phyloP scores from a whole-genome alignment of 2,888 invertebrate genomes.

The Mimas tiliae region DNA sequence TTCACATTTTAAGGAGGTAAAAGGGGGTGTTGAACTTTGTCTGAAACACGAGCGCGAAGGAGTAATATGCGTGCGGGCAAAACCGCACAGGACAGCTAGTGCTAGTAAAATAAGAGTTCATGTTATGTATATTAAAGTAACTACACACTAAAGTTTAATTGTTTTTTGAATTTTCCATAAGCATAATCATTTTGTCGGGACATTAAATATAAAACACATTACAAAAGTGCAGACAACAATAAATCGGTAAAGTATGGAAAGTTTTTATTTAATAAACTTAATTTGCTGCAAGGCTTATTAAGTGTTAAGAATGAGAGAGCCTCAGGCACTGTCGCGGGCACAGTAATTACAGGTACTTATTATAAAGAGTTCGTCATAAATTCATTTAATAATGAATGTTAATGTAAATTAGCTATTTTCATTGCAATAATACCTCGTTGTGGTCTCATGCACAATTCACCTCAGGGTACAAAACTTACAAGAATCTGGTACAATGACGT shows the following conservation, averaged over 20 bases:
- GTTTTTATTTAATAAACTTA: constrained; percentile 5
- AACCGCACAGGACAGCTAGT: too few relatives aligned
- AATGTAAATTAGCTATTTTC: constrained; percentile 50
- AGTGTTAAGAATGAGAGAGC: constrained; percentile 15
- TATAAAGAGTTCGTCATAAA: constrained; percentile 26
- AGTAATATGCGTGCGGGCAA: too few relatives aligned
- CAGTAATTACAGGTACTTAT: constrained; percentile 21
- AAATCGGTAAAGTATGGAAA: constrained; percentile 4
- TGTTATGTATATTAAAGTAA: too few relatives aligned
- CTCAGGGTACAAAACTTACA: constrained; percentile 66
- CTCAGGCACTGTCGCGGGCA: constrained; percentile 14
- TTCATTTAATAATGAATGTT: constrained; percentile 46
- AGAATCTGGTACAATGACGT: constrained; percentile 54
- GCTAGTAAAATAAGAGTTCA: too few relatives aligned
- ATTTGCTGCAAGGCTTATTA: constrained; percentile 10
- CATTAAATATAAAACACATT: background rate
- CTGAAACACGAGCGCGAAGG: too few relatives aligned
- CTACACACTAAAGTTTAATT: too few relatives aligned
- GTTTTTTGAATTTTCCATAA: too few relatives aligned
- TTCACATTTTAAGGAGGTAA: too few relatives aligned
- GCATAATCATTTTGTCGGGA: background rate
- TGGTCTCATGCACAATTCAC: constrained; percentile 73
- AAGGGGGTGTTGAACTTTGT: too few relatives aligned
- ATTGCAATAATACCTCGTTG: constrained; percentile 56
- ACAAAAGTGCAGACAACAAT: background rate